Evolutionary conservation across 2,888 invertebrate genomes (phyloP).

Genomic region (Leptinotarsa juncta): DNA sequence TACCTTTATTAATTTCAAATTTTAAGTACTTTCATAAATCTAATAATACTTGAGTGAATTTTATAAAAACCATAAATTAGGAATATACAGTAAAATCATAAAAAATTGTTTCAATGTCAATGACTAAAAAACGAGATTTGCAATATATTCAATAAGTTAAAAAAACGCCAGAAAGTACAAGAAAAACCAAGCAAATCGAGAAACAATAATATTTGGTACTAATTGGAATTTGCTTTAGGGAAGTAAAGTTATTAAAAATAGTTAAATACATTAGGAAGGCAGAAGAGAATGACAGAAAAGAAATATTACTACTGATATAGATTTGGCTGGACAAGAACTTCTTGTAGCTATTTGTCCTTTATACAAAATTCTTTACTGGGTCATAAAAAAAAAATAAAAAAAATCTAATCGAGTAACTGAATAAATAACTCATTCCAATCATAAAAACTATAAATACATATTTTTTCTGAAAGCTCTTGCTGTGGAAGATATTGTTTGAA

Average conservation of each 20-base stretch:
- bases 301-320: too few species aligned
- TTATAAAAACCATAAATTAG: constrained; percentile 8
- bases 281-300: too few species aligned
- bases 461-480: constrained; percentile 1
- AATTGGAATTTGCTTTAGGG: too few species aligned
- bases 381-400: background rate
- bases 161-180: background rate
- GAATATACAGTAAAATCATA: background rate
- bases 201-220: too few species aligned
- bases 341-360: too few species aligned
- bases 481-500: background rate
- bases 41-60: constrained; percentile 20
- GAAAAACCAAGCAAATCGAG: background rate
- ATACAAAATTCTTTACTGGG: too few species aligned
- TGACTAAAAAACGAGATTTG: background rate
- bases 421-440: background rate
- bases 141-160: background rate
- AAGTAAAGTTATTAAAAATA: too few species aligned
- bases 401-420: background rate
- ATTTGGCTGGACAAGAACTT: too few species aligned
- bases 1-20: background rate
- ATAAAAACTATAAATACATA: background rate
- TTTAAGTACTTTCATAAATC: constrained; percentile 15
- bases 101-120: background rate
- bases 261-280: too few species aligned